Percentiles rank a stretch among this genome's conserved stretches.
These are phyloP conservation scores for Trichosurus vulpecula DNA, from an alignment of 2,797 vertebrate species.

Conservation along the genomic window DNA sequence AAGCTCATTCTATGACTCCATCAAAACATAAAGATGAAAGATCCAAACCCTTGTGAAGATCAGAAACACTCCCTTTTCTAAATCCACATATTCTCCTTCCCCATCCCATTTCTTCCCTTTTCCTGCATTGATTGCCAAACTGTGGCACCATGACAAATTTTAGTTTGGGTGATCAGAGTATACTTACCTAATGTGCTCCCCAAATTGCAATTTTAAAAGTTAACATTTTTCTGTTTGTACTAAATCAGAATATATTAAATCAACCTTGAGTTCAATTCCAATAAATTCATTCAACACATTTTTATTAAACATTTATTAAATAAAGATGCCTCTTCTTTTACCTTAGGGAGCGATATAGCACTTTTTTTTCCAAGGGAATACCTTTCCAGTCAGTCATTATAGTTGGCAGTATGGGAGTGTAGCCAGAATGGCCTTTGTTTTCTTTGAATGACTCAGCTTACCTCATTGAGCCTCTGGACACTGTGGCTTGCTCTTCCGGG, in stretches of 20 bases:
- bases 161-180: neutral
- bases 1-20: neutral
- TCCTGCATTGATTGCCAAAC: neutral
- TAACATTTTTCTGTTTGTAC: neutral
- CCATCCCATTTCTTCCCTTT: constrained; percentile 14
- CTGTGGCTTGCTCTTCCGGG: too few species aligned
- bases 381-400: neutral
- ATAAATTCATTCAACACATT: neutral
- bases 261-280: constrained; percentile 30
- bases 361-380: neutral
- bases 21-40: neutral
- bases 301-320: constrained; percentile 17
- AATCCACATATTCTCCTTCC: constrained; percentile 28
- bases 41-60: constrained; percentile 1
- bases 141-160: neutral
- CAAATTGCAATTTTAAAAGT: constrained; percentile 27
- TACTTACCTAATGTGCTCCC: neutral
- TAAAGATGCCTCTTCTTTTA: neutral
- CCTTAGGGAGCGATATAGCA: neutral
- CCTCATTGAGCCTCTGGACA: too few species aligned
- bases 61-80: constrained; percentile 7
- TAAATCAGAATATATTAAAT: constrained; percentile 7
- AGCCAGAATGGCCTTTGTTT: too few species aligned
- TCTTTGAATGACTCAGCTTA: too few species aligned
- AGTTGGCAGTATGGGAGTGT: neutral